phyloP scores from a whole-genome alignment of 2,797 vertebrate genomes.

The Melanotaenia parkinsoni region DNA sequence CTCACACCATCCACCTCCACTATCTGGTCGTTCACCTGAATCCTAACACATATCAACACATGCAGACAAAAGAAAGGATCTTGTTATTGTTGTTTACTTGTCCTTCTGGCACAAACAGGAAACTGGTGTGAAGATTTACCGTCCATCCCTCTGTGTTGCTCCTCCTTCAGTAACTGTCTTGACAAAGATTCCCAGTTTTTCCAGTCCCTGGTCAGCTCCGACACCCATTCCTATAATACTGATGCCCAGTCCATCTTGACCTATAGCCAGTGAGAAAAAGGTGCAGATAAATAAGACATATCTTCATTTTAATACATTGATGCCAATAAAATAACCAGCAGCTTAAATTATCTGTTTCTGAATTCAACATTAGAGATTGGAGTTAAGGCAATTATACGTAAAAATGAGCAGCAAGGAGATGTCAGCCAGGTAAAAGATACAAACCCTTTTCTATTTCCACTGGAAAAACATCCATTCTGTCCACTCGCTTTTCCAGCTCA shows the following conservation, averaged over 20 bases:
- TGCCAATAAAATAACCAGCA: not conserved
- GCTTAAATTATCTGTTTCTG: not conserved
- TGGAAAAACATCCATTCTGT: slow-evolving; percentile 91
- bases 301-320: not conserved
- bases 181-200: slow-evolving; percentile 94
- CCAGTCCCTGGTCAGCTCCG: slow-evolving; percentile 92
- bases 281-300: not conserved
- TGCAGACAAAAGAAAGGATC: not conserved
- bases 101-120: not conserved
- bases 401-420: not conserved
- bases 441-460: slow-evolving; percentile 93
- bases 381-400: not conserved
- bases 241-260: slow-evolving; percentile 90
- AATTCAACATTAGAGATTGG: not conserved
- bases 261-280: slow-evolving; percentile 62
- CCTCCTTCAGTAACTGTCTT: slow-evolving; percentile 92
- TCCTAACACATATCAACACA: slow-evolving; percentile 75
- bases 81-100: not conserved
- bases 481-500: slow-evolving; percentile 93
- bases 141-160: slow-evolving; percentile 87
- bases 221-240: slow-evolving; percentile 96
- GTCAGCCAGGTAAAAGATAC: not conserved
- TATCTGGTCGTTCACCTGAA: slow-evolving; percentile 93
- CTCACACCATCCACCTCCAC: slow-evolving; percentile 92
- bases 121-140: slow-evolving; percentile 72